phyloP scores from a whole-genome alignment of 2,888 invertebrate genomes.

The Nymphalis urticae region DNA sequence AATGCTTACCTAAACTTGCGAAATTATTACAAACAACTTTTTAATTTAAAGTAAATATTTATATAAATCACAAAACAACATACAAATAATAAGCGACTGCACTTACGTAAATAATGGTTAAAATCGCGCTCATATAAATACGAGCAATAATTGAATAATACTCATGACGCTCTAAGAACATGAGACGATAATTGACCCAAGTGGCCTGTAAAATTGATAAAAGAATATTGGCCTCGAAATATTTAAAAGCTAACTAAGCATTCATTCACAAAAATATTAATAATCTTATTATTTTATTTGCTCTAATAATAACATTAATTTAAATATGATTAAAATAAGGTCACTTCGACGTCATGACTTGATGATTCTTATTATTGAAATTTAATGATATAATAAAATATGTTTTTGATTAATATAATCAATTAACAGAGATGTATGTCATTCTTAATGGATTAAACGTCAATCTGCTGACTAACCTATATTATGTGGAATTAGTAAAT shows the following conservation, averaged over 20 bases:
- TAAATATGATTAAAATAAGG: neutral
- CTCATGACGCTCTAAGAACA: conserved; percentile 50
- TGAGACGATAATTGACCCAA: conserved; percentile 67
- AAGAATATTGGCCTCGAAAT: conserved; percentile 47
- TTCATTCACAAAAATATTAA: neutral
- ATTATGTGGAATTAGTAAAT: neutral
- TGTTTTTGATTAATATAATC: neutral
- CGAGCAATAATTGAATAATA: conserved; percentile 10
- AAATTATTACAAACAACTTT: too few species aligned
- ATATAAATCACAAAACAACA: neutral
- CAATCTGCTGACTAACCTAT: neutral
- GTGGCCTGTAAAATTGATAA: conserved; percentile 57
- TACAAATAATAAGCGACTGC: neutral
- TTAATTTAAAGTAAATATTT: too few species aligned
- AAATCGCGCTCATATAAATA: neutral
- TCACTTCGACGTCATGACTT: neutral
- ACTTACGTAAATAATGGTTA: neutral
- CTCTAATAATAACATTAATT: neutral
- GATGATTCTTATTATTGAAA: neutral
- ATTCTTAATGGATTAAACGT: conserved; percentile 4
- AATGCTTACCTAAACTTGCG: neutral
- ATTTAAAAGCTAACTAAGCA: conserved; percentile 3
- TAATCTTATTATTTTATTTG: neutral
- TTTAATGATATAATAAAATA: neutral
- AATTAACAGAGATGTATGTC: conserved; percentile 27